Evolutionary conservation across 2,888 invertebrate genomes (phyloP).

Genomic region (Eulithis prunata): DNA sequence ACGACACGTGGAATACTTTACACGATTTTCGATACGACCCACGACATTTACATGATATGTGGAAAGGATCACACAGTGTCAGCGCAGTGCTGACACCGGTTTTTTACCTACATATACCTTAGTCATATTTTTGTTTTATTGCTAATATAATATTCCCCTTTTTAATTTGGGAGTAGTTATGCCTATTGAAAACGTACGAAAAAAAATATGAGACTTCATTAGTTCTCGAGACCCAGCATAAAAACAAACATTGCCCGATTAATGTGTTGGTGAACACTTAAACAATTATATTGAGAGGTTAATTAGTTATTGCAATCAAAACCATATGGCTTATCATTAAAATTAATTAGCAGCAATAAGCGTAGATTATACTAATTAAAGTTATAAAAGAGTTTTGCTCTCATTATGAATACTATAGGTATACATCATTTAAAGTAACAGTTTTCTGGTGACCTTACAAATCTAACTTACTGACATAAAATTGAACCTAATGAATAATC

Average conservation of each 20-base stretch:
- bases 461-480: too few species aligned
- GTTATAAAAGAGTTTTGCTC: not conserved
- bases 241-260: slow-evolving; percentile 1
- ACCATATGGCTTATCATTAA: slow-evolving; percentile 16
- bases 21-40: too few species aligned
- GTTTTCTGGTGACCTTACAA: too few species aligned
- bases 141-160: too few species aligned
- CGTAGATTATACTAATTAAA: slow-evolving; percentile 13
- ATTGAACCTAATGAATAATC: too few species aligned
- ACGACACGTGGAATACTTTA: too few species aligned
- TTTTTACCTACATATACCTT: too few species aligned
- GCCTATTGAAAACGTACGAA: not conserved
- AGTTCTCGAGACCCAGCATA: not conserved
- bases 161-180: too few species aligned
- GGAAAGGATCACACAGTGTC: too few species aligned
- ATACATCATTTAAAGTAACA: not conserved
- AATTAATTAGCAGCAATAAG: slow-evolving; percentile 13
- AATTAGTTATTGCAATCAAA: slow-evolving; percentile 6
- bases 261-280: slow-evolving; percentile 2
- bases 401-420: not conserved
- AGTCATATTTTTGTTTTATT: too few species aligned
- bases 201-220: not conserved
- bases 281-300: slow-evolving; percentile 11
- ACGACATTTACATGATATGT: too few species aligned
- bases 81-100: too few species aligned